Evolutionary conservation across 2,797 vertebrate species (phyloP).

Genomic region (Picus viridis): DNA sequence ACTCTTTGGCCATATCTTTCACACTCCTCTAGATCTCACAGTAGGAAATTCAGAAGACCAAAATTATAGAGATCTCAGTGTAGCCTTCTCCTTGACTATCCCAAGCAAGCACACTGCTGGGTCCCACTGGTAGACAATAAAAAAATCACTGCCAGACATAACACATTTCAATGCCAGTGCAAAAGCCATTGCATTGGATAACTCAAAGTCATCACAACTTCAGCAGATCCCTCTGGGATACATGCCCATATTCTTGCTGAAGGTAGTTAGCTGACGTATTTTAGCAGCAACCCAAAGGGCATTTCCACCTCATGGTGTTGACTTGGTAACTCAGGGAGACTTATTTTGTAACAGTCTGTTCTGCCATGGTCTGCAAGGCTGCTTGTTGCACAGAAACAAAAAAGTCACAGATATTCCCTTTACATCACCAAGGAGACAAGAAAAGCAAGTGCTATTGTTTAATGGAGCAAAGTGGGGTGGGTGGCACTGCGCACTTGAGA

Average conservation of each 20-base stretch:
- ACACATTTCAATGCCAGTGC: background rate
- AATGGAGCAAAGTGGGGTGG: background rate
- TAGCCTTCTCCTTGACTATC: background rate
- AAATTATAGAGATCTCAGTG: background rate
- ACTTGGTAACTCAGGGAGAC: background rate
- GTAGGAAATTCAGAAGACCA: background rate
- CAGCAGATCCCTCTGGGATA: background rate
- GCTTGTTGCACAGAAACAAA: accelerated
- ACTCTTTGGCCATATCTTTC: background rate
- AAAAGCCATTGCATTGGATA: background rate
- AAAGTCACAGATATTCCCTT: constrained; percentile 2
- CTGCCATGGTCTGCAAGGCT: background rate
- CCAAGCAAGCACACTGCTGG: background rate
- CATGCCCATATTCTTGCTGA: background rate
- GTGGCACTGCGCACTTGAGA: background rate
- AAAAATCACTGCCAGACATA: background rate
- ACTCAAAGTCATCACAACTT: background rate
- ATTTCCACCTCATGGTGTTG: accelerated
- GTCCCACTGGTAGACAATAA: background rate
- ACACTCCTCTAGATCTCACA: background rate
- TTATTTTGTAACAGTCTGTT: background rate
- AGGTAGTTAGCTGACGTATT: background rate
- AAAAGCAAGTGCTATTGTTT: background rate
- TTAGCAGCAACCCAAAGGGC: background rate
- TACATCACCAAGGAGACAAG: constrained; percentile 8